Conservation (phyloP, 2,797 vertebrate species). For the Myotis findleyi region DNA sequence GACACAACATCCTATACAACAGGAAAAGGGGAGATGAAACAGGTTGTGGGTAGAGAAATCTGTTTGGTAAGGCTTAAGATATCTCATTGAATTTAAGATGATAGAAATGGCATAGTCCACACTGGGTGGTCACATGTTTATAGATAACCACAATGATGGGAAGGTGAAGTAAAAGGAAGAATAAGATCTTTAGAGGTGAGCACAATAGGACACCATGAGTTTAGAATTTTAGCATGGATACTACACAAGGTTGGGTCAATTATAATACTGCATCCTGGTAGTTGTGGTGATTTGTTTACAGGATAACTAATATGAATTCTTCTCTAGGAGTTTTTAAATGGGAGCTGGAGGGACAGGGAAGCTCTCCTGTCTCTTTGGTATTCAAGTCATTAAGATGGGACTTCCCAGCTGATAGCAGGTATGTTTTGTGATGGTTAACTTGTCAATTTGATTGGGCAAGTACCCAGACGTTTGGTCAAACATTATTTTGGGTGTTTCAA, state of each 20-base stretch:
- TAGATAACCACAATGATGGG: not conserved
- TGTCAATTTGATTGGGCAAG: not conserved
- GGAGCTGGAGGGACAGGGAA: not conserved
- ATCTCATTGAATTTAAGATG: not conserved
- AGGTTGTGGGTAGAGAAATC: not conserved
- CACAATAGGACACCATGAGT: not conserved
- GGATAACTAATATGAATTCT: not conserved
- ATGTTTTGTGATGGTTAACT: not conserved
- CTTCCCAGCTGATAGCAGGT: not conserved
- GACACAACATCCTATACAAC: not conserved
- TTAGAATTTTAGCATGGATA: not conserved
- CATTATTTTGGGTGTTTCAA: not conserved
- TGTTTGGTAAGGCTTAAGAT: not conserved
- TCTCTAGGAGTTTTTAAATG: not conserved
- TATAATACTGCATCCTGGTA: not conserved
- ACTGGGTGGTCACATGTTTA: not conserved
- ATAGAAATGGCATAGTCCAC: not conserved
- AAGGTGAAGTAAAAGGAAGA: not conserved
- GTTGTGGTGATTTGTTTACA: not conserved
- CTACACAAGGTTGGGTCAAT: not conserved
- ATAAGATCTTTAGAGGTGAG: not conserved
- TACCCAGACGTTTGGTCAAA: not conserved
- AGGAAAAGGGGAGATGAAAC: not conserved
- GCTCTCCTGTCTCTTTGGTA: not conserved
- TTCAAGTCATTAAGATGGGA: not conserved